Base-by-base conservation (phyloP, 1,140 invertebrate genomes). In the Rhopalosiphum maidis region DNA sequence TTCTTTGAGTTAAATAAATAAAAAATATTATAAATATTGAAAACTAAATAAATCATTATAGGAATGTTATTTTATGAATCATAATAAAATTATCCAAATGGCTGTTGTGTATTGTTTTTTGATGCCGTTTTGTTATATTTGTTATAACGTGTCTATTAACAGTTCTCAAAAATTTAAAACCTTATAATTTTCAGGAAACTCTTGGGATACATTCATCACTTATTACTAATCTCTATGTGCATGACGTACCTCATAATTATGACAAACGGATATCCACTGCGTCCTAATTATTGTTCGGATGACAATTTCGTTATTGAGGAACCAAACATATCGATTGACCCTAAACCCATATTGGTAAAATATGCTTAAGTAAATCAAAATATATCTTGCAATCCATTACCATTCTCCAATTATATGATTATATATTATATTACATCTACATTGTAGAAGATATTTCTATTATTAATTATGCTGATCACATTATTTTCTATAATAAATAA, bases 161-260 rank as follows among this genome's bases (percentile, higher is more conserved):
- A 77, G 18, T 77, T n/a, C 30, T 77, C 60, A n/a, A 30, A n/a
- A 35, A n/a, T 77, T n/a, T n/a, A n/a, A n/a, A 77, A 77, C n/a
- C 5, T 88, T 51, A 11, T 88, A 4, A 54, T 30, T 90, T 90
- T 60, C 54, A 90, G 88, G 51, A 55, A 90, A 60, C 88, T 54
- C 18, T 60, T 41, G 23, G 23, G 35, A 1, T 35, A 55, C 21
- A 25, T 89, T 54, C 87, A 22, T 37, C 88, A 55, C 25, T 60
- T 30, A 41, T 37, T 60, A 30, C 5, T 60, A 35, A 37, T 55
- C 9, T 60, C 9, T 41, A 18, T 25, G 9, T 90, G 23, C 9
- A 41, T 60, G 54, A 30, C 54, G 37, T 60, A 41, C 35, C 35
- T 90, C 21, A 90, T 54, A 25, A 41, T 43, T 35, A 55, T 90